Base-by-base conservation (phyloP, 2,888 invertebrate genomes). In the Rhodophaea formosa region DNA sequence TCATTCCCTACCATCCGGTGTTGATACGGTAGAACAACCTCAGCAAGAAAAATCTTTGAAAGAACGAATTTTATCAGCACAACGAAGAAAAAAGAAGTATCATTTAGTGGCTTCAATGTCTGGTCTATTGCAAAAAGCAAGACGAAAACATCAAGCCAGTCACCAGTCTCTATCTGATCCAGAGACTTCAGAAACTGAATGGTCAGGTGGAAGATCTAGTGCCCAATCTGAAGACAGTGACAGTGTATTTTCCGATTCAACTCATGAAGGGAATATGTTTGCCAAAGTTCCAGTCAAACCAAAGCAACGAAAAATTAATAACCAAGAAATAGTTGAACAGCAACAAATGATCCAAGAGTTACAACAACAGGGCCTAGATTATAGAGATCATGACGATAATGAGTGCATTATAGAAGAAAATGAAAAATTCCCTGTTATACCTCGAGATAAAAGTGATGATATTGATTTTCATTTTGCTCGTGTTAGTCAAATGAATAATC, bases 61-160 rank as follows among this genome's bases (percentile, higher is more conserved):
- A 71, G 90, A 91, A 77, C 80, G 91, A 70, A 83, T 90, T 64
- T 67, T 90, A 59, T 87, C 88, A 12, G 89, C 90, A 6, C 91
- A 91, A 66, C 79, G 92, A 70, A 94, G 95, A 73, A 96, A 96
- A 85, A 96, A 96, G 80, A 96, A 96, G 75, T 95, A 95, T 67
- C 94, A 95, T 6, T 90, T 97, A 56, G 96, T 96, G 0, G 95
- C 96, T 0, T 97, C 97, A 0, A 95, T 97, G 85, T 96, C 96
- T 0, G 96, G 96, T 17, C 93, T 97, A 62, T 87, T 97, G 68
- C 96, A 96, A 80, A 97, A 97, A 87, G 97, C 97, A 0, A 95
- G 96, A 77, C 84, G 95, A 70, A 94, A 94, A 82, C 92, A 93
- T 32, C 91, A 91, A 73, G 85, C 91, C 32, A 90, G 92, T 66